Conservation (phyloP, 1,140 invertebrate species). For the Ceratina japonica region DNA sequence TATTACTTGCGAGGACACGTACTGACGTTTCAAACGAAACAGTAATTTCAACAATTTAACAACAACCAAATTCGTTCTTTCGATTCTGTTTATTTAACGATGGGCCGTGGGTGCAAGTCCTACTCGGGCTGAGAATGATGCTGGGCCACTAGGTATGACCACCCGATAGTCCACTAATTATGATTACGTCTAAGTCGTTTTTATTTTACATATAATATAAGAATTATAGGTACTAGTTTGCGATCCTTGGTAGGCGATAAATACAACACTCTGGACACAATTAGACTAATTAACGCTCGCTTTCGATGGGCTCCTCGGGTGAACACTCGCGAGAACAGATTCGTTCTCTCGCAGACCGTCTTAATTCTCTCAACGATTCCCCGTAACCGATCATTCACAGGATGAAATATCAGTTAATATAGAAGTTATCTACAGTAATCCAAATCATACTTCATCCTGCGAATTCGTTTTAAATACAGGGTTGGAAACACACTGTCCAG, state of each 20-base stretch:
- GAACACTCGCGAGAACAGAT: too few relatives aligned
- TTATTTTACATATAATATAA: constrained; percentile 72
- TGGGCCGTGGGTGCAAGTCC: constrained; percentile 41
- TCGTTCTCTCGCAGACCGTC: neutral
- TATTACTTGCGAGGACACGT: neutral
- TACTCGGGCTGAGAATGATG: constrained; percentile 56
- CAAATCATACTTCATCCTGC: neutral
- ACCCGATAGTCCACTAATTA: constrained; percentile 61
- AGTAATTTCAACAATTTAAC: too few relatives aligned
- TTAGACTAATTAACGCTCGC: constrained; percentile 48
- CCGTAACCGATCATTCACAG: neutral
- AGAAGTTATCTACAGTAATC: constrained; percentile 37
- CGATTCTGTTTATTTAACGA: neutral
- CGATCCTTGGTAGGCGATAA: constrained; percentile 72
- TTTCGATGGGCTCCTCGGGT: neutral
- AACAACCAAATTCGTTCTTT: constrained; percentile 1
- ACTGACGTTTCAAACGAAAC: too few relatives aligned
- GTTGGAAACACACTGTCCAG: constrained; percentile 20
- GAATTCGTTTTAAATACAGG: neutral
- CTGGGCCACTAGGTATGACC: constrained; percentile 59
- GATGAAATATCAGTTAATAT: neutral
- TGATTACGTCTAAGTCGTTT: constrained; percentile 63
- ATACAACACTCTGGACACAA: constrained; percentile 69
- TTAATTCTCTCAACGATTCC: neutral
- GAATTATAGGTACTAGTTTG: constrained; percentile 75